Evolutionary conservation across 2,888 invertebrate genomes (phyloP), one percentile per base, ranked within the genome.

Genomic region (Lydus trimaculatus): DNA sequence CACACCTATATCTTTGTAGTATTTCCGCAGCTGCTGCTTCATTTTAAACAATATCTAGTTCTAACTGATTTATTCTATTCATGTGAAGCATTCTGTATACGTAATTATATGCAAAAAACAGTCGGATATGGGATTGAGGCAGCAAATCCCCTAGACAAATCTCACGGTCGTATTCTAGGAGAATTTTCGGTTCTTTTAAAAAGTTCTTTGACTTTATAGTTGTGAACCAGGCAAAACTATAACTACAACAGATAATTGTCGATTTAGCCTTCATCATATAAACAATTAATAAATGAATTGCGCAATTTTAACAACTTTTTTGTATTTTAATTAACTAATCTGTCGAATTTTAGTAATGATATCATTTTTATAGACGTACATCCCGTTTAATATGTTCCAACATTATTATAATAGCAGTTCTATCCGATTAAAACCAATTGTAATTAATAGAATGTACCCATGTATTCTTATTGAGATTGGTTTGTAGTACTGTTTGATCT

Each of bases 351-450:
- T 17, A 17, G n/a, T 17, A 43, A 5, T 36, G 36, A 36, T 36
- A 36, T 36, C 36, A 36, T 36, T 36, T 4, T 11, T 36, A 36
- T 36, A 1, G 15, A 36, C 36, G 36, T n/a, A 39, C n/a, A 39
- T 39, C 43, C 43, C 8, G 43, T n/a, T 5, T 7, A 43, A 20
- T 20, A 20, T 20, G 1, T 17, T 20, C 9, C n/a, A 43, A n/a
- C 8, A 36, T 36, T 61, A 17, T 28, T 39, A 31, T 67, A 64
- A 64, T 60, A 64, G 64, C 69, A 60, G 69, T 69, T 69, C 33
- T 43, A 69, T 69, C 69, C 65, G 63, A 69, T 39, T 69, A 25
- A 63, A 69, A 65, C 69, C 69, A 65, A 65, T 64, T 67, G 23
- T 56, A 56, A 56, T 56, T 56, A 56, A 56, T 56, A 15, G 8